phyloP scores from a whole-genome alignment of 1,140 invertebrate species.

The Apocrypta bakeri region DNA sequence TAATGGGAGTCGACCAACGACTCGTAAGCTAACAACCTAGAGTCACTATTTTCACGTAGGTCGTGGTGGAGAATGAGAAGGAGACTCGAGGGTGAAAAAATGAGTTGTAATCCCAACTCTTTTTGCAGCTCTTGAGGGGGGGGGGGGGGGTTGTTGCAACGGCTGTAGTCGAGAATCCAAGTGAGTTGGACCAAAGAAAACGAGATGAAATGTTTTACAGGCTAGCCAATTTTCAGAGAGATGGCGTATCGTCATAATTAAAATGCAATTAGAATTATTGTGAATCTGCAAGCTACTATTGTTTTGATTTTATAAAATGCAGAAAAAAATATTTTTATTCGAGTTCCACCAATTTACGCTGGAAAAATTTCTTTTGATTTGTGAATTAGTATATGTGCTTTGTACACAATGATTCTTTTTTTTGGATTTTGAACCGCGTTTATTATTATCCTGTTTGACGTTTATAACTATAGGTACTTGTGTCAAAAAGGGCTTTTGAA shows the following conservation, averaged over 20 bases:
- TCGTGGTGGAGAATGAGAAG: background rate
- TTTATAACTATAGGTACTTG: background rate
- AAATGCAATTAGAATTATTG: too few species aligned
- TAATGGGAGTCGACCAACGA: background rate
- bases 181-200: background rate
- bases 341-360: background rate
- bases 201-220: too few species aligned
- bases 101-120: background rate
- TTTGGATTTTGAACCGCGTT: background rate
- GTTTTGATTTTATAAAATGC: too few species aligned
- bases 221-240: too few species aligned
- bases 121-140: background rate
- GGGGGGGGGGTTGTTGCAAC: background rate
- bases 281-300: too few species aligned
- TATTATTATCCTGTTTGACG: background rate
- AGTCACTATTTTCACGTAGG: background rate
- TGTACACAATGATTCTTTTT: background rate
- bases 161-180: background rate
- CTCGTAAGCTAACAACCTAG: background rate
- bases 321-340: too few species aligned
- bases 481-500: background rate
- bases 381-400: background rate
- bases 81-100: background rate
- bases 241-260: too few species aligned
- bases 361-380: background rate